A percentile compares a stretch with the other conserved stretches of the same genome.
Conservation (phyloP, 2,113 vertebrate species). For the Pimephales promelas region DNA sequence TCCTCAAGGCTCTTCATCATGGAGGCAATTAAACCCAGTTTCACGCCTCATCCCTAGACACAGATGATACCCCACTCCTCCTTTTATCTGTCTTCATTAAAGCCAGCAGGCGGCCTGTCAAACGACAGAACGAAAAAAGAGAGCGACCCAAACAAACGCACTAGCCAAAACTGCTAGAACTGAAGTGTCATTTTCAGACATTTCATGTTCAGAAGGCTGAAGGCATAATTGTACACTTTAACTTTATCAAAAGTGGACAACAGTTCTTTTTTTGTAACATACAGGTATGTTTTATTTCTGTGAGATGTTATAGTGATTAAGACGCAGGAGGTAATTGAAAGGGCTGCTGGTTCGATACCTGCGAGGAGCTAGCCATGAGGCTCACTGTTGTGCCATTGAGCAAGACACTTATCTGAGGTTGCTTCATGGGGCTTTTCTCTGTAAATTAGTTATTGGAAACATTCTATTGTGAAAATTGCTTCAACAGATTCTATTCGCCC, state of each 20-base stretch:
- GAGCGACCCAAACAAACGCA: conserved; percentile 27
- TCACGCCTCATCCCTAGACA: conserved; percentile 49
- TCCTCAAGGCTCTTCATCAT: conserved; percentile 50
- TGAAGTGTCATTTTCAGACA: not conserved
- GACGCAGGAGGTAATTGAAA: not conserved
- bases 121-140: conserved; percentile 13
- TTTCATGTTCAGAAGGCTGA: not conserved
- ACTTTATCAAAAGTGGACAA: not conserved
- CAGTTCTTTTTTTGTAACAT: not conserved
- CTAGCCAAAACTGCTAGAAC: not conserved
- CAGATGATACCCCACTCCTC: conserved; percentile 32
- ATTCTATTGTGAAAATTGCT: not conserved
- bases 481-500: not conserved
- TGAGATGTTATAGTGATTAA: not conserved
- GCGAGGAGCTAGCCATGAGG: not conserved
- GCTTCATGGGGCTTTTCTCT: not conserved
- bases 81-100: conserved; percentile 56
- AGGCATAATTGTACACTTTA: not conserved
- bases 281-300: not conserved
- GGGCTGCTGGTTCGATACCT: not conserved
- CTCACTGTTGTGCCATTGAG: not conserved
- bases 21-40: conserved; percentile 61
- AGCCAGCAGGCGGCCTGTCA: conserved; percentile 41
- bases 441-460: not conserved
- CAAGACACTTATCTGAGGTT: not conserved